Conservation (phyloP, 2,888 invertebrate genomes). For the Lepidochrysops patricia region DNA sequence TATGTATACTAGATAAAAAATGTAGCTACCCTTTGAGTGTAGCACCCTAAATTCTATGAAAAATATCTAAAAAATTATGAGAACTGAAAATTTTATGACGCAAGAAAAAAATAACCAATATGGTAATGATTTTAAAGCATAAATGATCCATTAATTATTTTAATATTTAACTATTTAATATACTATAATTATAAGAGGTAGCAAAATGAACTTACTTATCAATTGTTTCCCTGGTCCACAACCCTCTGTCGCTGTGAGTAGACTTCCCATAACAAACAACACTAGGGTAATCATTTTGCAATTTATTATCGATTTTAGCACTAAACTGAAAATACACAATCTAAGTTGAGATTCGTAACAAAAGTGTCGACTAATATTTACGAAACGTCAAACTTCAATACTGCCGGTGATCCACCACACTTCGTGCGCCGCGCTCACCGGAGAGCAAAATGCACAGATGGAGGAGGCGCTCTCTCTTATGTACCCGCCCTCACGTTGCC, state of each 20-base stretch:
- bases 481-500: constrained; percentile 51
- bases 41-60: neutral
- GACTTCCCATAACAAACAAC: constrained; percentile 68
- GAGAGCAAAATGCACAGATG: constrained; percentile 48
- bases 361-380: constrained; percentile 66
- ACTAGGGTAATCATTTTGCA: constrained; percentile 67
- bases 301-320: constrained; percentile 53
- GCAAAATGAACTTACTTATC: constrained; percentile 52
- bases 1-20: too few relatives aligned
- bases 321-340: constrained; percentile 56
- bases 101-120: neutral
- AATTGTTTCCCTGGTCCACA: constrained; percentile 63
- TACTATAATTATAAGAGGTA: constrained; percentile 10
- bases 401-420: constrained; percentile 68
- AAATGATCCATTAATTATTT: too few relatives aligned
- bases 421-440: constrained; percentile 69
- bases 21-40: too few relatives aligned
- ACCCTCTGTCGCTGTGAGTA: constrained; percentile 61
- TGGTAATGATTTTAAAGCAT: neutral
- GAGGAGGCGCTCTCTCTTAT: constrained; percentile 43
- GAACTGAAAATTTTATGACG: neutral
- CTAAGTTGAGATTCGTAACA: constrained; percentile 69
- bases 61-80: neutral
- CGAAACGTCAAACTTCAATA: constrained; percentile 64
- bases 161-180: neutral